A percentile compares a stretch with the other conserved stretches of the same genome.
Evolutionary conservation across 2,888 invertebrate genomes (phyloP).

Genomic region (Cantharis rufa): DNA sequence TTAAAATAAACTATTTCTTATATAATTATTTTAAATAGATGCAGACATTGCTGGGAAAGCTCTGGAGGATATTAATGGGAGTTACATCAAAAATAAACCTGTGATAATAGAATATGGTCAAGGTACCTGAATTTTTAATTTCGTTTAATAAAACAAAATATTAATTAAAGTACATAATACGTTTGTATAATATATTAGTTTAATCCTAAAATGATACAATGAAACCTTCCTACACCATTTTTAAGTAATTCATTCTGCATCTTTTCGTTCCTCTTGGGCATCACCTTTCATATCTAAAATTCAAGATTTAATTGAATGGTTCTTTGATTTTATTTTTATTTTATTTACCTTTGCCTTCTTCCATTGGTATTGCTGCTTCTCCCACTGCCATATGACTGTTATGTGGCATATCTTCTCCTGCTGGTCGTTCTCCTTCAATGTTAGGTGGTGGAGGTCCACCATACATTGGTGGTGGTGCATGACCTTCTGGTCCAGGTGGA

Average conservation of each 20-base stretch:
- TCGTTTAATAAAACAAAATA: neutral
- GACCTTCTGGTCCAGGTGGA: constrained; percentile 37
- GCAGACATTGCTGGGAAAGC: constrained; percentile 58
- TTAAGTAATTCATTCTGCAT: constrained; percentile 19
- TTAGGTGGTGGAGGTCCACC: constrained; percentile 37
- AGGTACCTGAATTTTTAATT: neutral
- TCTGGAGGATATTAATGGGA: constrained; percentile 60
- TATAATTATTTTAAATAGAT: constrained; percentile 49
- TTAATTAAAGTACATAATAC: neutral
- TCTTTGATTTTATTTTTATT: neutral
- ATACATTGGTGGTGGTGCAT: constrained; percentile 36
- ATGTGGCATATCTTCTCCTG: constrained; percentile 20
- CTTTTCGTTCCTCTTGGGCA: constrained; percentile 32
- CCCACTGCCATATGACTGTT: constrained; percentile 11
- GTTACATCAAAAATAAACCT: constrained; percentile 58
- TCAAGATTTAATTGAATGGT: neutral
- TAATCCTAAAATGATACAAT: neutral
- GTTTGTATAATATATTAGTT: neutral
- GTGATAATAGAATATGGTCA: constrained; percentile 53
- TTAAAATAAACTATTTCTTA: neutral
- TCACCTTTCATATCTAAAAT: constrained; percentile 30
- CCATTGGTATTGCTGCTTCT: constrained; percentile 5
- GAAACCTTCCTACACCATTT: neutral
- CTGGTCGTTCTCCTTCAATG: constrained; percentile 32
- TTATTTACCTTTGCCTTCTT: constrained; percentile 12